Evolutionary conservation across 2,888 invertebrate species (phyloP).

Genomic region (Hypsopygia costalis): DNA sequence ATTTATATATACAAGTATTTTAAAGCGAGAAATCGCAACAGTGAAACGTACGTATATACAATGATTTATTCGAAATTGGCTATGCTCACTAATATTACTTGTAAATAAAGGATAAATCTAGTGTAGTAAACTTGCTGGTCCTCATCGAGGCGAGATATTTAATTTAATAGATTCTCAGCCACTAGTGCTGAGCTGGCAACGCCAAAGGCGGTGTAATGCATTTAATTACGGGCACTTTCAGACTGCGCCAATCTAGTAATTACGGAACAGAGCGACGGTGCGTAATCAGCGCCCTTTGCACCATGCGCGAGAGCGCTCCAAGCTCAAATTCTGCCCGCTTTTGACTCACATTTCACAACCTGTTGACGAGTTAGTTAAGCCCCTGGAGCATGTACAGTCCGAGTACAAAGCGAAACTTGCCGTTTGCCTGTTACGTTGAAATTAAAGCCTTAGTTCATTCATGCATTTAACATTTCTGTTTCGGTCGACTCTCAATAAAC

Average conservation of each 20-base stretch:
- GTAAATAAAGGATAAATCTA: background rate
- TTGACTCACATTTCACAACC: conserved; percentile 71
- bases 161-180: conserved; percentile 4
- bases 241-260: conserved; percentile 72
- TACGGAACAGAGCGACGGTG: conserved; percentile 61
- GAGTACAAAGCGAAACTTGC: conserved; percentile 46
- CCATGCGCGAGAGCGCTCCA: conserved; percentile 58
- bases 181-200: conserved; percentile 20
- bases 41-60: too few relatives aligned
- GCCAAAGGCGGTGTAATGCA: conserved; percentile 59
- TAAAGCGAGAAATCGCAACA: too few relatives aligned
- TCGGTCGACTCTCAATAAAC: background rate
- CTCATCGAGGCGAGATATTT: conserved; percentile 1
- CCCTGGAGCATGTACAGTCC: conserved; percentile 48
- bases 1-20: background rate
- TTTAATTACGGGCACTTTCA: conserved; percentile 72
- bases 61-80: too few relatives aligned
- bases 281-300: conserved; percentile 73
- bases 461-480: conserved; percentile 8
- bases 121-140: background rate
- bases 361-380: conserved; percentile 72
- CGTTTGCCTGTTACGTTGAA: background rate
- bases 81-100: too few relatives aligned
- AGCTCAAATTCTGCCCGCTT: conserved; percentile 54
- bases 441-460: conserved; percentile 24